Evolutionary conservation across 2,888 invertebrate genomes (phyloP), one percentile per base, ranked within the genome.

Genomic region (Helleia helle): DNA sequence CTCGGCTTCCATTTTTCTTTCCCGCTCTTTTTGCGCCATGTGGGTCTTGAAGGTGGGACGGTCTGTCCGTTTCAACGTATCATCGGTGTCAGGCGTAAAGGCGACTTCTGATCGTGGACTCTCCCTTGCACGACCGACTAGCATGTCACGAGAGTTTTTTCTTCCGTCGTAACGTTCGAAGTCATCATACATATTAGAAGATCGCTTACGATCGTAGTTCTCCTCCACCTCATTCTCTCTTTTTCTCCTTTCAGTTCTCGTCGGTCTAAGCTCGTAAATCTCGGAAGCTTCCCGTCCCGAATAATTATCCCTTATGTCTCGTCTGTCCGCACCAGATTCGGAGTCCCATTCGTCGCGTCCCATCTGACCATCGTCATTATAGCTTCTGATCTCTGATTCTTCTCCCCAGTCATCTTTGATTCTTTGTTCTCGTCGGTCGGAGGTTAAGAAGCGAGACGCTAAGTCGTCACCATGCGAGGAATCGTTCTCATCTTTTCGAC

Each of bases 1-100:
- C 50, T 93, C 92, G 2, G 91, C 88, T 56, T 93, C 92, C 41
- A 87, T 73, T 49, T 83, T 83, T 40, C 80, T 69, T 31, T 85
- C 81, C 51, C 90, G 79, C 55, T 90, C 89, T 49, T 90, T 91
- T 59, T 89, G 88, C 0, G 86, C 89, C 89, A 91, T 91, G 58
- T 92, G 91, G 1, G 91, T 91, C 54, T 90, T 88, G 56, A 91
- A 92, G 1, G 91, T 91, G 0, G 91, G 89, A 36, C 90, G 75
- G 40, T 88, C 88, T 1, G 62, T 52, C 8, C 76, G 71, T 50
- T 85, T 77, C 8, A 61, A 50, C 0, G 61, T 54, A 29, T 77
- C 79, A 1, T 56, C 65, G 45, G 59, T 69, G 1, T 81, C 79
- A 2, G 65, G 59, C 0, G 72, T 65, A 36, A 65, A 74, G 40